Percentiles rank a stretch among this genome's conserved stretches.
Conservation (phyloP, 2,888 invertebrate species). For the Agonopterix arenella region DNA sequence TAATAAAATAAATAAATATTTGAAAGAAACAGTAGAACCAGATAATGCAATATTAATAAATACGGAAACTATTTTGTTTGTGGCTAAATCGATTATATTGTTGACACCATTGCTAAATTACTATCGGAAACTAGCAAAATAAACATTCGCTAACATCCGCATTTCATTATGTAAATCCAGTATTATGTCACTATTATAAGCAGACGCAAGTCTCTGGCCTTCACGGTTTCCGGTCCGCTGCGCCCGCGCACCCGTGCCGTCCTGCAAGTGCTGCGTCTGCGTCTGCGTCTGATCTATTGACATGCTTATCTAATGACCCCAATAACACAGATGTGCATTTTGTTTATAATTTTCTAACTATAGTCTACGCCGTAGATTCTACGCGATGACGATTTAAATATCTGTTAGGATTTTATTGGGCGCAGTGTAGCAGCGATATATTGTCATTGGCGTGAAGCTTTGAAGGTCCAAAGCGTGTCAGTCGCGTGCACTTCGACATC, state of each 20-base stretch:
- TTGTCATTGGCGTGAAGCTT: conserved; percentile 15
- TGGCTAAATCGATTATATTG: too few species aligned
- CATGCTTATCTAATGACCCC: conserved; percentile 26
- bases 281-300: conserved; percentile 21
- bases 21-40: too few species aligned
- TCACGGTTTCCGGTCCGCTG: conserved; percentile 27
- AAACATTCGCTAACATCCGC: conserved; percentile 10
- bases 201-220: conserved; percentile 15
- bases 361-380: too few species aligned
- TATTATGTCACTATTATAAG: conserved; percentile 2
- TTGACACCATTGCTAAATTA: background rate
- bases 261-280: conserved; percentile 8
- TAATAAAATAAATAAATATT: too few species aligned
- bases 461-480: conserved; percentile 63
- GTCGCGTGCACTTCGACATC: conserved; percentile 70
- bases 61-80: too few species aligned
- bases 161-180: conserved; percentile 11
- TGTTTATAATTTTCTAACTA: background rate
- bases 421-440: too few species aligned
- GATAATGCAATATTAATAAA: too few species aligned
- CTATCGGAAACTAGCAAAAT: background rate
- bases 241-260: conserved; percentile 17
- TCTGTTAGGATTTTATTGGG: too few species aligned
- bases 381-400: too few species aligned
- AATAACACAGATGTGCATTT: conserved; percentile 11